A percentile compares a stretch with the other conserved stretches of the same genome.
These are phyloP conservation scores for Morone saxatilis DNA, from an alignment of 2,113 vertebrate genomes.

Conservation along the genomic window DNA sequence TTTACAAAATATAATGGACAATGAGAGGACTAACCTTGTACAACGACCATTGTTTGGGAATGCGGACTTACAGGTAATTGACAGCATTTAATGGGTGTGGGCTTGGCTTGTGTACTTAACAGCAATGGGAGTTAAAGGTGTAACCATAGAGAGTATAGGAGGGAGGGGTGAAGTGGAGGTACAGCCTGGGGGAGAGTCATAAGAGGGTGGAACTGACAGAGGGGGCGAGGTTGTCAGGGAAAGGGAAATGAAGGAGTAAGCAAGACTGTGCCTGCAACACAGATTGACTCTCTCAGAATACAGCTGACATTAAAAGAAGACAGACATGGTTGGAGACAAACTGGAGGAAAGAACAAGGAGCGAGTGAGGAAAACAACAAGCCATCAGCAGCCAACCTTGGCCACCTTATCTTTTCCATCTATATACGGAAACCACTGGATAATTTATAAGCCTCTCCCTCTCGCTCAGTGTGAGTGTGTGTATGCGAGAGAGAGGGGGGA, in stretches of 20 bases:
- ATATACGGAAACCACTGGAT: conserved; percentile 73
- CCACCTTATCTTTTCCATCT: conserved; percentile 70
- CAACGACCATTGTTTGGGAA: conserved; percentile 63
- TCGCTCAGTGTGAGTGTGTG: conserved; percentile 37
- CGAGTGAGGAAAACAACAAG: conserved; percentile 60
- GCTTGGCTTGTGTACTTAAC: conserved; percentile 58
- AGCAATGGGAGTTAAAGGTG: conserved; percentile 65
- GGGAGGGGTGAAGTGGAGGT: conserved; percentile 69
- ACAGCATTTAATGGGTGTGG: conserved; percentile 60
- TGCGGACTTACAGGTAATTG: conserved; percentile 77
- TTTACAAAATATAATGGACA: conserved; percentile 5
- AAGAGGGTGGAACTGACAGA: conserved; percentile 72
- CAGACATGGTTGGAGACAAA: conserved; percentile 63
- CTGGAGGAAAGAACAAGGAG: conserved; percentile 46
- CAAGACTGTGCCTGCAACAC: conserved; percentile 76
- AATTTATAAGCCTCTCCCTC: conserved; percentile 77
- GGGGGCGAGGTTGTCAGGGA: conserved; percentile 70
- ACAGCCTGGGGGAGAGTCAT: conserved; percentile 68
- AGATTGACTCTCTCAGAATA: conserved; percentile 49
- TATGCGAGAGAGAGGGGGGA: conserved; percentile 38
- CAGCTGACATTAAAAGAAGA: conserved; percentile 50
- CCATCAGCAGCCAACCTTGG: conserved; percentile 49
- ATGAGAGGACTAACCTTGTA: not conserved
- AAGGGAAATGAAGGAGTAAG: conserved; percentile 76
- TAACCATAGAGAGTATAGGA: conserved; percentile 61